A percentile compares a stretch with the other conserved stretches of the same genome.
phyloP scores from a whole-genome alignment of 2,797 vertebrate genomes.

The Scolopax rusticola region DNA sequence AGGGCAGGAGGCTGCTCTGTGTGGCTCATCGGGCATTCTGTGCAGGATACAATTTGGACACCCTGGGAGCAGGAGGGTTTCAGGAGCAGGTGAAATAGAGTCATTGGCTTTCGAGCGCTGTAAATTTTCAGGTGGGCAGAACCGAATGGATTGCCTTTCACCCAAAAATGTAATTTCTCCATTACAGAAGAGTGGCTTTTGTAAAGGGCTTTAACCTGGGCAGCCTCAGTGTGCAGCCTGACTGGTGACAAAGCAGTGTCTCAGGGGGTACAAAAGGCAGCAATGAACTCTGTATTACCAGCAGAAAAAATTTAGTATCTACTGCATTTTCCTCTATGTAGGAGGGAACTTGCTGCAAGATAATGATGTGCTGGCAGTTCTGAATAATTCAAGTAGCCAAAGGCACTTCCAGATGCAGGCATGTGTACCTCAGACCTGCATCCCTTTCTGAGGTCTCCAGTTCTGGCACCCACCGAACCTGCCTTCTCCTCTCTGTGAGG shows the following conservation, averaged over 20 bases:
- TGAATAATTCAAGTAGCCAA: not conserved
- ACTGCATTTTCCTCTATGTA: not conserved
- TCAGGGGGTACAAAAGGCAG: accelerated
- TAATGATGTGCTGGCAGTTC: not conserved
- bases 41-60: not conserved
- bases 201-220: not conserved
- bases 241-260: not conserved
- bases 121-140: not conserved
- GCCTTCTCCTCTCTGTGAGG: not conserved
- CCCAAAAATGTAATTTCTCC: not conserved
- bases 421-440: not conserved
- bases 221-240: accelerated
- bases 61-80: not conserved
- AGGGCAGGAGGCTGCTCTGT: not conserved
- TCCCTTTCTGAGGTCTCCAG: not conserved
- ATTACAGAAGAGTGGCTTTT: not conserved
- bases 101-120: not conserved
- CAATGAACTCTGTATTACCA: not conserved
- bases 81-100: not conserved
- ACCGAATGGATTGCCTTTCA: not conserved
- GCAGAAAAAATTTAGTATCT: not conserved
- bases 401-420: not conserved
- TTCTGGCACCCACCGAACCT: not conserved
- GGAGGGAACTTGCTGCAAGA: not conserved
- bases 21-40: not conserved